Conservation (phyloP, 2,113 vertebrate genomes). For the Himantopus leucocephalus region DNA sequence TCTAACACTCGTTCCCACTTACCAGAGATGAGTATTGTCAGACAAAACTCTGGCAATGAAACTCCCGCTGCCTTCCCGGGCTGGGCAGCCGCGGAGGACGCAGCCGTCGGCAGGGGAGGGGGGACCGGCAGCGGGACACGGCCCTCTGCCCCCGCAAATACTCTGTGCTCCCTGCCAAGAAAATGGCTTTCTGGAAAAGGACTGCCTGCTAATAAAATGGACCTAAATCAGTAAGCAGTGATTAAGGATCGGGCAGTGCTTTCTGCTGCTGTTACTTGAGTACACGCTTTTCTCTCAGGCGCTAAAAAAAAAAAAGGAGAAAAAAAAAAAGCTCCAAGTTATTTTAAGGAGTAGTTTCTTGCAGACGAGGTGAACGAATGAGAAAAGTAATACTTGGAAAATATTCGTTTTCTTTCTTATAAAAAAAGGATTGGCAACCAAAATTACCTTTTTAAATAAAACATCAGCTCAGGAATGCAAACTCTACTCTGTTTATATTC, state of each 20-base stretch:
- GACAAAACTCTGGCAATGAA: slow-evolving; percentile 19
- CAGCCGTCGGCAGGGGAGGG: background rate
- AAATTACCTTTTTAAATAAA: slow-evolving; percentile 65
- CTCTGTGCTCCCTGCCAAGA: slow-evolving; percentile 61
- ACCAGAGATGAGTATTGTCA: background rate
- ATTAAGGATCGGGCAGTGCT: slow-evolving; percentile 63
- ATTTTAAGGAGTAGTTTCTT: background rate
- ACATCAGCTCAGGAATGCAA: slow-evolving; percentile 31
- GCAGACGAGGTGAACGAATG: background rate
- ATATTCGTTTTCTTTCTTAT: background rate
- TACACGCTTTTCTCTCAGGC: background rate
- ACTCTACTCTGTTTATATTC: slow-evolving; percentile 16
- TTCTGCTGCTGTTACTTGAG: slow-evolving; percentile 32
- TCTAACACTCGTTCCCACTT: slow-evolving; percentile 47
- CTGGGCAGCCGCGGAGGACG: background rate
- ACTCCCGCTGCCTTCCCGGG: background rate
- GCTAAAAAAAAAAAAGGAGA: background rate
- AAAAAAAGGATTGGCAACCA: background rate
- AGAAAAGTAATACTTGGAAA: background rate
- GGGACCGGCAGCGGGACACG: background rate
- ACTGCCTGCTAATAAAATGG: slow-evolving; percentile 72
- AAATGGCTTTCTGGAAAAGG: slow-evolving; percentile 68
- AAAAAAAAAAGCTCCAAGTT: background rate
- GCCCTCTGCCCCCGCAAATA: slow-evolving; percentile 38
- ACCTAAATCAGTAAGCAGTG: slow-evolving; percentile 71